phyloP scores from a whole-genome alignment of 2,797 vertebrate species.

The Scolopax rusticola region DNA sequence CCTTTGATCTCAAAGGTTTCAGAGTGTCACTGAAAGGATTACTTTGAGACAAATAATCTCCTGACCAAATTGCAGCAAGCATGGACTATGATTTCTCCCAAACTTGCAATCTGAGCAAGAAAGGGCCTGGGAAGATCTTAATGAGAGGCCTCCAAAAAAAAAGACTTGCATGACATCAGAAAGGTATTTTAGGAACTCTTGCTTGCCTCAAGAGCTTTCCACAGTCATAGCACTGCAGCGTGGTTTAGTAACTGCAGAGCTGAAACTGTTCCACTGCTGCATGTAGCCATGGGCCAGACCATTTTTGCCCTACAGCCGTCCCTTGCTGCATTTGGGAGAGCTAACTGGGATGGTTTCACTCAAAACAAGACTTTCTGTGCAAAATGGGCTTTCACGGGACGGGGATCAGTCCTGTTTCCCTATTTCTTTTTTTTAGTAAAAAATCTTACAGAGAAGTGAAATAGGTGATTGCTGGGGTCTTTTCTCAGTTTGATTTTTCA shows the following conservation, averaged over 20 bases:
- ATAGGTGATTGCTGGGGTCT: neutral
- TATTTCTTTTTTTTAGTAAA: neutral
- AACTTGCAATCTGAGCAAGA: constrained; percentile 18
- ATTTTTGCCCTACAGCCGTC: neutral
- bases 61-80: neutral
- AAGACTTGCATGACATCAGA: neutral
- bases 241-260: neutral
- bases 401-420: neutral
- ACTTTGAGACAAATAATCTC: neutral
- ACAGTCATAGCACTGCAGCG: neutral
- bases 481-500: constrained; percentile 7
- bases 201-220: neutral
- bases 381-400: neutral
- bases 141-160: neutral
- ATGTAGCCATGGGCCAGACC: neutral
- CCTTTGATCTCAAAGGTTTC: constrained; percentile 54
- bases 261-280: neutral
- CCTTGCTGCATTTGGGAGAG: neutral
- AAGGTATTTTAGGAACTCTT: neutral
- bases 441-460: neutral
- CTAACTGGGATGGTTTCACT: neutral
- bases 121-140: neutral
- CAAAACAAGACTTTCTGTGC: neutral
- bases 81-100: neutral
- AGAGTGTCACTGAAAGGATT: constrained; percentile 12